Evolutionary conservation across 2,888 invertebrate species (phyloP), one percentile per base, ranked within the genome.

Genomic region (Acanthoscelides obtectus): DNA sequence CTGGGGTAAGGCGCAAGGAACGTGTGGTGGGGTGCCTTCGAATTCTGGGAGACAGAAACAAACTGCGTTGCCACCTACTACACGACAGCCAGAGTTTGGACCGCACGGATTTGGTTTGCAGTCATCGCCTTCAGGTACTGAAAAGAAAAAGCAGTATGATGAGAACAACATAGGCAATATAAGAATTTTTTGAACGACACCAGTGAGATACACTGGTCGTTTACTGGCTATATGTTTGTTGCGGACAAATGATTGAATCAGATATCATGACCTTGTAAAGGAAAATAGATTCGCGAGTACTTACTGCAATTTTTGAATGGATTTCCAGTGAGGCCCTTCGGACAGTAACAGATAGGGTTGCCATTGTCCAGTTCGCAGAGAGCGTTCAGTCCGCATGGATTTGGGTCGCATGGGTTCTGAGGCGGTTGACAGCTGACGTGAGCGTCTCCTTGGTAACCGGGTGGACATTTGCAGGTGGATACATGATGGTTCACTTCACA

Each of bases 31-130:
- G 81, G 92, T 91, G 74, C 96, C 96, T 86, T 94, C 94, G 81
- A 89, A 96, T 83, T 94, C 95, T 8, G 95, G 94, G 75, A 95
- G 85, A 83, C 96, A 96, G 89, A 96, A 96, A 83, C 96, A 97
- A 65, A 91, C 90, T 22, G 95, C 93, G 77, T 91, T 89, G 65
- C 92, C 91, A 66, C 90, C 88, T 22, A 94, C 91, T 65, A 93
- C 87, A 74, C 94, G 88, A 80, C 96, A 96, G 5, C 94, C 95
- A 3, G 95, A 93, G 81, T 94, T 93, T 0, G 90, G 89, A 19
- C 96, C 96, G 82, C 96, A 96, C 19, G 93, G 93, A 85, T 95
- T 94, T 63, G 93, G 93, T 75, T 89, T 87, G 82, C 96, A 96
- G 80, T 93, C 92, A 80, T 93, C 93, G 68, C 96, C 95, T 86